Conservation (phyloP, 2,888 invertebrate species). For the Thereva nobilitata region DNA sequence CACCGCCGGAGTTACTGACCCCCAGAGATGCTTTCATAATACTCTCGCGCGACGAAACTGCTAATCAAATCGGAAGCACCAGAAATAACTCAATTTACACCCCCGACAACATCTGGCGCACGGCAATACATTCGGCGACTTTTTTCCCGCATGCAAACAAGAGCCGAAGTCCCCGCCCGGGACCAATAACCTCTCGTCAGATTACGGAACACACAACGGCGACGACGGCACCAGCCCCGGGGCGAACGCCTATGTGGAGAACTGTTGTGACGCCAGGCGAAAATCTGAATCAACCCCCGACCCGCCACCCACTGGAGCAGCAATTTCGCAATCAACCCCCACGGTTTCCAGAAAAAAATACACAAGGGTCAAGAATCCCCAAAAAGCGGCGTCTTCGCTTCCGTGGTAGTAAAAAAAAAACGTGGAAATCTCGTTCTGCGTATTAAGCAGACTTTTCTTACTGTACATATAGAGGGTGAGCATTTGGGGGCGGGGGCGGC, state of each 20-base stretch:
- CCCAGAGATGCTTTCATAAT: conserved; percentile 19
- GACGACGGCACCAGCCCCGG: no score
- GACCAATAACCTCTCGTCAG: conserved; percentile 23
- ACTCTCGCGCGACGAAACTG: conserved; percentile 7
- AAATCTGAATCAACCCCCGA: no score
- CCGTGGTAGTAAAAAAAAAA: no score
- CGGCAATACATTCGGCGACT: conserved; percentile 1
- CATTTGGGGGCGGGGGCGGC: no score
- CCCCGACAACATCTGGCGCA: conserved; percentile 12
- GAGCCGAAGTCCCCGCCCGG: conserved; percentile 10
- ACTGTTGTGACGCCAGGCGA: no score
- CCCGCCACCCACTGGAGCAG: no score
- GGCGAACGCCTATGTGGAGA: no score
- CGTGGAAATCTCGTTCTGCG: no score
- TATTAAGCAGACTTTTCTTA: no score
- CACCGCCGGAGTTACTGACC: neutral
- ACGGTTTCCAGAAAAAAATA: neutral
- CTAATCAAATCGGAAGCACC: conserved; percentile 30
- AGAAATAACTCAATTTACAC: conserved; percentile 32
- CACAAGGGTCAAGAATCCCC: neutral
- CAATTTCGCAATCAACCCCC: no score
- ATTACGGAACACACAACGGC: conserved; percentile 1
- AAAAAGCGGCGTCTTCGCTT: neutral
- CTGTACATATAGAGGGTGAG: no score
- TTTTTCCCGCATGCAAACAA: neutral